Evolutionary conservation across 2,888 invertebrate species (phyloP).

Genomic region (Atherix ibis): DNA sequence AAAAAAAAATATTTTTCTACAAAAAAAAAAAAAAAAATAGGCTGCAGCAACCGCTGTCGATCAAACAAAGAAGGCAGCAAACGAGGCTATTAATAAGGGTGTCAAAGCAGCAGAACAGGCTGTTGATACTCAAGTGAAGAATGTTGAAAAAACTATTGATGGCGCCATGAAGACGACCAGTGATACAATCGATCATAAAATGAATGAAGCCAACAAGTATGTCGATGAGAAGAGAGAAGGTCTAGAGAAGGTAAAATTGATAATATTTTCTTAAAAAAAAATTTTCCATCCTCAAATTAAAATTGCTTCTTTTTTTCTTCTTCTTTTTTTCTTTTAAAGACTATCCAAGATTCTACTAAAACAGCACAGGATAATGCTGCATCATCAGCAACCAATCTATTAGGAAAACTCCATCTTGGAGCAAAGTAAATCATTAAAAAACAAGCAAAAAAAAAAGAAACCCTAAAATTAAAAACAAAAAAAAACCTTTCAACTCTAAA

Average conservation of each 20-base stretch:
- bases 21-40: conserved; percentile 9
- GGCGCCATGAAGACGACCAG: conserved; percentile 41
- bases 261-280: not conserved
- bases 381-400: conserved; percentile 23
- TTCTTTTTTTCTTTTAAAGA: conserved; percentile 16
- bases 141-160: conserved; percentile 38
- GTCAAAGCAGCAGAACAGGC: conserved; percentile 33
- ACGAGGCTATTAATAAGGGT: conserved; percentile 34
- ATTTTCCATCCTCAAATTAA: not conserved
- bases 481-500: too few species aligned
- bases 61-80: conserved; percentile 34
- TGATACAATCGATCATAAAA: conserved; percentile 41
- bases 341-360: conserved; percentile 23
- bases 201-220: conserved; percentile 46
- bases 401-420: conserved; percentile 28
- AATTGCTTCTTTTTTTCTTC: too few species aligned
- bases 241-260: conserved; percentile 21
- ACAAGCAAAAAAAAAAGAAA: not conserved
- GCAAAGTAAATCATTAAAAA: not conserved
- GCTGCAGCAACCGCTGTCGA: conserved; percentile 32
- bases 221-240: conserved; percentile 40
- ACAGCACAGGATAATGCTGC: conserved; percentile 24
- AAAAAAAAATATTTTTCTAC: not conserved
- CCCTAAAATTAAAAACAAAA: not conserved
- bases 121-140: conserved; percentile 34